Evolutionary conservation across 2,797 vertebrate species (phyloP).

Genomic region (Bradypodion ventrale): DNA sequence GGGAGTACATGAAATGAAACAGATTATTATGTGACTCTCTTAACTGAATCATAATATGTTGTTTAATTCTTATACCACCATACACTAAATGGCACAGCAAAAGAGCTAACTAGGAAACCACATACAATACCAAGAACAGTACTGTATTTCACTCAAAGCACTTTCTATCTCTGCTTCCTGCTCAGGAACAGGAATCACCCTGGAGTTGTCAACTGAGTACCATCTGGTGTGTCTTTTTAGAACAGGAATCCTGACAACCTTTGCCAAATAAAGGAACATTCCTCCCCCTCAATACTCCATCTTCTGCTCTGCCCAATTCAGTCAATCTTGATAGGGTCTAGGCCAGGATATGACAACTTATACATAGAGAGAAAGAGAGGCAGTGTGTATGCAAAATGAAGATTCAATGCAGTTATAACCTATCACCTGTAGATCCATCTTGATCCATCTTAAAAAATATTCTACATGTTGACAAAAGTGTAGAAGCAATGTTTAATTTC

Average conservation of each 20-base stretch:
- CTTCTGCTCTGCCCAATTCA: not conserved
- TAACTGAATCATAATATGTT: not conserved
- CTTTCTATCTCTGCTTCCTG: not conserved
- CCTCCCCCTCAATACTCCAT: not conserved
- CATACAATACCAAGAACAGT: not conserved
- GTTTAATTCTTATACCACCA: not conserved
- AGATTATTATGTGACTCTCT: not conserved
- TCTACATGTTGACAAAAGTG: not conserved
- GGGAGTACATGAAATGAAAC: not conserved
- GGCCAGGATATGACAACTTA: not conserved
- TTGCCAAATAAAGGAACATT: slow-evolving; percentile 35
- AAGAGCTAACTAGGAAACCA: not conserved
- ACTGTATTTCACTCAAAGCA: not conserved
- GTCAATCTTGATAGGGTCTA: not conserved
- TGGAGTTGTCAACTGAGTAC: slow-evolving; percentile 31
- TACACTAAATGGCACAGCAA: not conserved
- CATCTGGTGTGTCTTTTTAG: slow-evolving; percentile 27
- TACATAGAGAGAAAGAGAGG: not conserved
- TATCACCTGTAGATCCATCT: not conserved
- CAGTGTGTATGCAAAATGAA: not conserved
- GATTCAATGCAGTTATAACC: not conserved
- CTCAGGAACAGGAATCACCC: slow-evolving; percentile 1
- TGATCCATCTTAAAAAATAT: not conserved
- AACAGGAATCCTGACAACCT: slow-evolving; percentile 37
- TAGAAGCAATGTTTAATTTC: not conserved